These are phyloP conservation scores for Scaptomyza flava DNA, from an alignment of 2,888 invertebrate species.

Conservation along the genomic window DNA sequence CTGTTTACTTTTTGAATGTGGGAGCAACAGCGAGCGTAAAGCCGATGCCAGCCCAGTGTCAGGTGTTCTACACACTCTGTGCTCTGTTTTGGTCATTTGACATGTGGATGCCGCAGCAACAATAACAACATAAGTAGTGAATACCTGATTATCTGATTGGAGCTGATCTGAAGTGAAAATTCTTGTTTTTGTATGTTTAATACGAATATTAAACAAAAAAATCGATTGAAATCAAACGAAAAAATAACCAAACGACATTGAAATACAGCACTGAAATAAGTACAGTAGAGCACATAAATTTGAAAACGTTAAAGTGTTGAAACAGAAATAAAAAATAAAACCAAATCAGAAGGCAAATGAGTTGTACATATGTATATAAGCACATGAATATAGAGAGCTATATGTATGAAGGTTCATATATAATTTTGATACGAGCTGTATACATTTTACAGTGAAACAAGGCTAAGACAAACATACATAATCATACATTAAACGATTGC, in stretches of 20 bases:
- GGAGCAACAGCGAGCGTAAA: constrained; percentile 42
- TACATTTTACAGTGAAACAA: constrained; percentile 44
- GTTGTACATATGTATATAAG: constrained; percentile 13
- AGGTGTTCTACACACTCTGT: constrained; percentile 53
- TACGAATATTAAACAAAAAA: not conserved
- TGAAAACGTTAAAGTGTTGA: constrained; percentile 30
- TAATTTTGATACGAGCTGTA: constrained; percentile 51
- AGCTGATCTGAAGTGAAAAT: constrained; percentile 31
- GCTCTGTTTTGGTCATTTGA: constrained; percentile 68
- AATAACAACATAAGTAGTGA: constrained; percentile 32
- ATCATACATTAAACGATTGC: not conserved
- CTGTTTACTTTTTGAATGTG: constrained; percentile 73
- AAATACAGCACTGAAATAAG: constrained; percentile 31
- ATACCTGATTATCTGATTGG: constrained; percentile 34
- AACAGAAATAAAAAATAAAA: constrained; percentile 27
- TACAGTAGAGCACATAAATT: constrained; percentile 59
- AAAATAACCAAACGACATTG: constrained; percentile 13
- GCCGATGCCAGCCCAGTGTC: constrained; percentile 50
- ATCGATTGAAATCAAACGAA: not conserved
- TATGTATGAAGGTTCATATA: constrained; percentile 22
- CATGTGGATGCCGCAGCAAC: constrained; percentile 41
- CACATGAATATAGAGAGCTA: constrained; percentile 13
- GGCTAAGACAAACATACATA: constrained; percentile 11
- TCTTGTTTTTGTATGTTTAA: not conserved
- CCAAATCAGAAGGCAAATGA: constrained; percentile 43